phyloP scores from a whole-genome alignment of 1,140 invertebrate genomes.

The Campoletis sonorensis region DNA sequence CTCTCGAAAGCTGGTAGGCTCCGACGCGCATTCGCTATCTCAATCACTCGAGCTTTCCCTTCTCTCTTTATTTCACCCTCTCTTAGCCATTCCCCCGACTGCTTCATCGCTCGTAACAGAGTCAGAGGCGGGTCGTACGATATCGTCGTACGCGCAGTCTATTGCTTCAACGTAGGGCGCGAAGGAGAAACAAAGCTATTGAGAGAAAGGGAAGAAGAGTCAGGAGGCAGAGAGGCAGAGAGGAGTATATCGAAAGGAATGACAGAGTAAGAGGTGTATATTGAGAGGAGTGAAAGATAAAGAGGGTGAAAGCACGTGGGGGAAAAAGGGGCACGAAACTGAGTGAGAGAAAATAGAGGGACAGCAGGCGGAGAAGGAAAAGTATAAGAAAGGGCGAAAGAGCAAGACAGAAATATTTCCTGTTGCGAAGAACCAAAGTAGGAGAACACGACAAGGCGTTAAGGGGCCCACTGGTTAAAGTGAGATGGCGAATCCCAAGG shows the following conservation, averaged over 20 bases:
- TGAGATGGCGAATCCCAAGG: constrained; percentile 71
- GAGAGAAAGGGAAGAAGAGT: constrained; percentile 46
- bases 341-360: not conserved
- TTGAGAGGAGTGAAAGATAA: no score
- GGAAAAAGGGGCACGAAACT: constrained; percentile 44
- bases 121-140: constrained; percentile 29
- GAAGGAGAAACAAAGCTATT: constrained; percentile 45
- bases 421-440: not conserved
- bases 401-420: constrained; percentile 24
- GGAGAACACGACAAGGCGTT: constrained; percentile 33
- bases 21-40: constrained; percentile 48
- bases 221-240: not conserved
- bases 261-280: constrained; percentile 27
- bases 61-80: constrained; percentile 32
- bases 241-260: not conserved
- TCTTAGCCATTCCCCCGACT: constrained; percentile 43
- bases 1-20: constrained; percentile 30
- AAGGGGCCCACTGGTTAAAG: constrained; percentile 50
- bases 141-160: constrained; percentile 26
- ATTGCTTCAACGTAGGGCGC: constrained; percentile 18
- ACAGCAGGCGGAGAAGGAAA: constrained; percentile 14
- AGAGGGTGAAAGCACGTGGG: constrained; percentile 36
- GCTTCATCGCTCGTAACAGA: constrained; percentile 25
- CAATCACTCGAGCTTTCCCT: constrained; percentile 49
- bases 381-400: constrained; percentile 52